Percentiles rank a stretch among this genome's conserved stretches.
These are phyloP conservation scores for Holothuria scabra DNA, from an alignment of 53 echinoderm and acorn worm species.

Conservation along the genomic window DNA sequence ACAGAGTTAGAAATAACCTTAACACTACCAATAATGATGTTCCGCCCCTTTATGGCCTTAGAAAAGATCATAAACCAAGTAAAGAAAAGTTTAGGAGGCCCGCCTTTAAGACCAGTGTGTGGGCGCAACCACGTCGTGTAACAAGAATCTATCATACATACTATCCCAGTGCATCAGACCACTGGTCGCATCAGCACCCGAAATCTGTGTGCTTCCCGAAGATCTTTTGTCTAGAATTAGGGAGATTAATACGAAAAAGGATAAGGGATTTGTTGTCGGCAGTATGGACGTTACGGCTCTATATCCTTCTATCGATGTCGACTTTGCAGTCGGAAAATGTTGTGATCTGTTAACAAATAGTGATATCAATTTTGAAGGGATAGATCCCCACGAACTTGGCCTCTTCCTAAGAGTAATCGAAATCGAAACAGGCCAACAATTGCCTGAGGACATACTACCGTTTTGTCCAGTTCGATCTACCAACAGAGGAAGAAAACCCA, in stretches of 20 bases:
- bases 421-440: too few relatives aligned
- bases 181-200: neutral
- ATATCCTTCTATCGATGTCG: neutral
- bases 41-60: constrained; percentile 40
- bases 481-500: too few relatives aligned
- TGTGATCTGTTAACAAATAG: too few relatives aligned
- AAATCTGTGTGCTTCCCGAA: constrained; percentile 27
- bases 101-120: constrained; percentile 36
- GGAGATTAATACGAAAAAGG: neutral
- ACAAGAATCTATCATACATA: constrained; percentile 22
- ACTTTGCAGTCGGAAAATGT: too few relatives aligned
- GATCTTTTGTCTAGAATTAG: constrained; percentile 32
- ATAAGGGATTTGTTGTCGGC: neutral
- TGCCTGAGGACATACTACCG: too few relatives aligned
- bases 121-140: constrained; percentile 48
- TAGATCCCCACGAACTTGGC: too few relatives aligned
- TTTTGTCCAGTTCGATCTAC: too few relatives aligned
- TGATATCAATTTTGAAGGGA: too few relatives aligned
- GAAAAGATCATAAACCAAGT: constrained; percentile 45
- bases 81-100: neutral
- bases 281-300: constrained; percentile 31
- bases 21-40: constrained; percentile 39
- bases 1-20: constrained; percentile 21
- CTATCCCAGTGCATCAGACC: constrained; percentile 31
- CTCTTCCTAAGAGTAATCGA: too few relatives aligned